phyloP scores from a whole-genome alignment of 2,888 invertebrate genomes.

The Drosophila neotestacea region DNA sequence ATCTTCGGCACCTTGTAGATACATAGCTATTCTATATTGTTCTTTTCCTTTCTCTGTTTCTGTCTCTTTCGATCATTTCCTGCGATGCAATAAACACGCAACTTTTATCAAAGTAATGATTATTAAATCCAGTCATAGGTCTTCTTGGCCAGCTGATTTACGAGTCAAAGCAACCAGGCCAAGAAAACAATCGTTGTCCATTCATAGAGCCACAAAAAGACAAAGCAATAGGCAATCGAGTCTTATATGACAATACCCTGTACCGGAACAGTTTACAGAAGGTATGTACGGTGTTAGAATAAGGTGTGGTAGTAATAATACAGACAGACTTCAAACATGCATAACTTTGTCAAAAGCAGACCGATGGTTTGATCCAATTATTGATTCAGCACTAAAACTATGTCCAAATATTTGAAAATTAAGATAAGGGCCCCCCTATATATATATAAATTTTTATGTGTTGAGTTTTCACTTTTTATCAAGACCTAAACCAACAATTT shows the following conservation, averaged over 20 bases:
- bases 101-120: constrained; percentile 18
- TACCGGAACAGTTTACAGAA: neutral
- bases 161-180: constrained; percentile 41
- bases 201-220: constrained; percentile 45
- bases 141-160: constrained; percentile 42
- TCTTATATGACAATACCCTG: constrained; percentile 36
- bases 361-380: no score
- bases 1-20: constrained; percentile 24
- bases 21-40: constrained; percentile 5
- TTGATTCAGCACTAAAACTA: no score
- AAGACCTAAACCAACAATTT: no score
- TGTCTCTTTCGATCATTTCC: constrained; percentile 27
- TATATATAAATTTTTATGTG: no score
- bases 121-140: constrained; percentile 19
- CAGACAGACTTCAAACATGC: no score
- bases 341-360: no score
- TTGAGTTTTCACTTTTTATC: no score
- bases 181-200: constrained; percentile 58
- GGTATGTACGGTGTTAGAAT: constrained; percentile 2
- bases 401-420: no score
- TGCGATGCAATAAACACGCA: constrained; percentile 8
- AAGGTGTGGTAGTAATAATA: no score
- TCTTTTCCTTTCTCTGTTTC: neutral
- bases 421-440: no score
- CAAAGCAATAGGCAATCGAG: constrained; percentile 30